Conservation (phyloP, 2,797 vertebrate species). For the Cottoperca gobio region DNA sequence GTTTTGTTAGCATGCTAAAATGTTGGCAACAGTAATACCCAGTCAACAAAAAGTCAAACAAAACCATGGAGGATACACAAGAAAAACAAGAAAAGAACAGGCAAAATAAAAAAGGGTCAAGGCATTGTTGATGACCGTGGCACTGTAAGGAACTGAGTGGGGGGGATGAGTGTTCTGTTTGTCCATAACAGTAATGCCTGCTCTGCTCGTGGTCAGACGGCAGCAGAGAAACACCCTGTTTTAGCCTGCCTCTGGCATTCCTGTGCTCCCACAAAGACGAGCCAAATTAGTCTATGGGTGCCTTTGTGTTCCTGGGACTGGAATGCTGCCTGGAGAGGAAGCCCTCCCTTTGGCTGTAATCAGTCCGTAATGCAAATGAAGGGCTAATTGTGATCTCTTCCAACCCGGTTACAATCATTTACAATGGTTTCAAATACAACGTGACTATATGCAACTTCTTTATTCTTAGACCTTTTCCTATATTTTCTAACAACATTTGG, state of each 20-base stretch:
- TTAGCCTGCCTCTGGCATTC: slow-evolving; percentile 27
- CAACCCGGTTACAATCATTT: not conserved
- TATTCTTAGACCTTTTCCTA: not conserved
- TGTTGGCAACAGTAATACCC: too few relatives aligned
- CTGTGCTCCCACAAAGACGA: slow-evolving; percentile 22
- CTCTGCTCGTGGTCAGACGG: not conserved
- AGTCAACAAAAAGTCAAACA: too few relatives aligned
- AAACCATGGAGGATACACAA: too few relatives aligned
- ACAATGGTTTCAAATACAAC: not conserved
- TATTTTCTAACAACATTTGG: not conserved
- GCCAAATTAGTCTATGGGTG: not conserved
- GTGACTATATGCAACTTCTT: not conserved
- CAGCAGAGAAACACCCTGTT: slow-evolving; percentile 14
- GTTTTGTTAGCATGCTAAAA: too few relatives aligned
- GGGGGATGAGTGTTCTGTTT: not conserved
- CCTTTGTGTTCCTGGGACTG: slow-evolving; percentile 23
- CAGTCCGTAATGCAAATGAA: not conserved
- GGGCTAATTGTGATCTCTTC: not conserved
- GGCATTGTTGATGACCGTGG: too few relatives aligned
- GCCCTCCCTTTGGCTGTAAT: not conserved
- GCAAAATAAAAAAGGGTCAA: too few relatives aligned
- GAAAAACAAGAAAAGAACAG: too few relatives aligned
- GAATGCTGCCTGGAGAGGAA: slow-evolving; percentile 20
- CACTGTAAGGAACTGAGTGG: not conserved
- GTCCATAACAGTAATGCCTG: not conserved